Base-by-base conservation (phyloP, 1,140 invertebrate species). In the Polypedilum vanderplanki region DNA sequence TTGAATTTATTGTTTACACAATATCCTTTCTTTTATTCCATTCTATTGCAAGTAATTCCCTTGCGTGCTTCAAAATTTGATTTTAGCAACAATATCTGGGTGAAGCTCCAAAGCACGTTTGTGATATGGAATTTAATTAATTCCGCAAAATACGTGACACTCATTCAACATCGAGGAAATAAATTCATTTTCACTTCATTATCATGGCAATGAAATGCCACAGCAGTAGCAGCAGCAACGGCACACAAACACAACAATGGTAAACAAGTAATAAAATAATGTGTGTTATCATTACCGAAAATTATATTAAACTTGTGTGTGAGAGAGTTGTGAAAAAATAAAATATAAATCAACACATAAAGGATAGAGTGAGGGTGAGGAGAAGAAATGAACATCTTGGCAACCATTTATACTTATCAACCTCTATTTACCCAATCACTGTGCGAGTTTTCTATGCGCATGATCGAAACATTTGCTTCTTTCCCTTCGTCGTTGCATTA, bases 141-240 rank as follows among this genome's bases (percentile, higher is more conserved):
- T 70, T 70, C 20, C 65, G 9, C 17, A 70, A 18, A 22, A 70
- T 70, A 70, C 65, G 65, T 70, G 65, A 70, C 65, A 22, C 65
- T 20, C 17, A 22, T 70, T 10, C 18, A 7, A 22, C 65, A 70
- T 20, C 9, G 10, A 70, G 65, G 65, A 70, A 20, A 70, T 70
- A 70, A 70, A 70, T 70, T 70, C 65, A 70, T 70, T 70, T 70
- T 70, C 17, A 70, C 65, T 70, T 70, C 65, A 70, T 70, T 70
- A 70, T 70, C 65, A 70, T 18, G 12, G 24, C 24, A 33, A 57
- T 57, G 12, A 57, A 57, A n/a, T n/a, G 46, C 46, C 46, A 57
- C n/a, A 33, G 24, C 24, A 33, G 24, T 5, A 33, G 24, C 24
- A 33, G 24, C 24, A 33, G 46, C 46, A n/a, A 57, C n/a, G n/a